These are phyloP conservation scores for Quiscalus mexicanus DNA, from an alignment of 2,113 vertebrate genomes.

Conservation along the genomic window DNA sequence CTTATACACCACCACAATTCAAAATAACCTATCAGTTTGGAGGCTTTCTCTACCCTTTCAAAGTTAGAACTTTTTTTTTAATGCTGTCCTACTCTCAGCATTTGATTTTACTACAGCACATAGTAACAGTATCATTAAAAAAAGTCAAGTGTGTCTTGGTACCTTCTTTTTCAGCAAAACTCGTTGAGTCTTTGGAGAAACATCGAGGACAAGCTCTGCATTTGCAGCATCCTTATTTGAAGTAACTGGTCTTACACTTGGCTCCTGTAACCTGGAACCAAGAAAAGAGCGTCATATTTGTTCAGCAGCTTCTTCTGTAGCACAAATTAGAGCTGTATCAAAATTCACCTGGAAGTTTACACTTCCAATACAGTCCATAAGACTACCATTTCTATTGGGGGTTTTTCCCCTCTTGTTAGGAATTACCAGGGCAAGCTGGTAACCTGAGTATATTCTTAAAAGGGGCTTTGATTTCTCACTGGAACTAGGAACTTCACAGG, in stretches of 20 bases:
- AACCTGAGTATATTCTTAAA: background rate
- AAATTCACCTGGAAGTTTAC: background rate
- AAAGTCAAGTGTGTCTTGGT: background rate
- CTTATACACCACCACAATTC: background rate
- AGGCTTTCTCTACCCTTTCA: background rate
- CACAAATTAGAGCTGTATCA: background rate
- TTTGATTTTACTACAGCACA: background rate
- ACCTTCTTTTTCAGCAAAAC: constrained; percentile 98
- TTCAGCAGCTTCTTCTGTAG: background rate
- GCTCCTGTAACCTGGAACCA: constrained; percentile 70
- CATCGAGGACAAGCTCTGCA: constrained; percentile 92
- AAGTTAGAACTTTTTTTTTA: background rate
- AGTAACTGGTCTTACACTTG: constrained; percentile 78
- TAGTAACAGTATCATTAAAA: background rate
- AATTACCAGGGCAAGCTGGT: background rate
- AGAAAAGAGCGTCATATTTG: background rate
- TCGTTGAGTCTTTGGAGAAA: constrained; percentile 92
- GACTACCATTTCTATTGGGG: background rate
- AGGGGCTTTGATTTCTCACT: background rate
- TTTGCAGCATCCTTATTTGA: constrained; percentile 79
- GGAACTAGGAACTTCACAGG: background rate
- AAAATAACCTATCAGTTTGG: background rate
- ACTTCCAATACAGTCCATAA: background rate
- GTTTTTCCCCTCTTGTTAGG: background rate
- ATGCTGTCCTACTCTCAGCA: background rate